Conservation (phyloP, 2,797 vertebrate species). For the Manis pentadactyla region DNA sequence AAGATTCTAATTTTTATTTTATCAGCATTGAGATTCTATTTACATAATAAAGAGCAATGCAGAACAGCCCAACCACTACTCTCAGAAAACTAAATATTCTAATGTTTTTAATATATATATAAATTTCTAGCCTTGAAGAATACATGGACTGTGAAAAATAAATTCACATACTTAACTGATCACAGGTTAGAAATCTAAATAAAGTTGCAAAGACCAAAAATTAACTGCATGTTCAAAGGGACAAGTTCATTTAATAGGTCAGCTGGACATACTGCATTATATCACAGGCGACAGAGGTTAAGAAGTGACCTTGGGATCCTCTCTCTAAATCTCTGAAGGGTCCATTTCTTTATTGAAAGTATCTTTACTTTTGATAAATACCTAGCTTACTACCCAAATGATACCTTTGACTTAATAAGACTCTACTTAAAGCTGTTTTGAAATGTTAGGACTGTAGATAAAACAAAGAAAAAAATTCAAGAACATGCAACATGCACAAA, state of each 20-base stretch:
- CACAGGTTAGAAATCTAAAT: slow-evolving; percentile 57
- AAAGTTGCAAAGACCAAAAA: slow-evolving; percentile 48
- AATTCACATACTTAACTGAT: slow-evolving; percentile 51
- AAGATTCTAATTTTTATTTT: slow-evolving; percentile 63
- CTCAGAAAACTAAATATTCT: slow-evolving; percentile 59
- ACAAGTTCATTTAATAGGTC: neutral
- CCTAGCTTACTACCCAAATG: slow-evolving; percentile 33
- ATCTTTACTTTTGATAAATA: slow-evolving; percentile 49
- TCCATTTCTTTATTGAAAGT: slow-evolving; percentile 50
- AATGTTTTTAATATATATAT: slow-evolving; percentile 57
- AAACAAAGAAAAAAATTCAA: slow-evolving; percentile 37
- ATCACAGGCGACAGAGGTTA: slow-evolving; percentile 38
- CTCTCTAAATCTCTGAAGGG: neutral
- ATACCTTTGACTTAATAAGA: neutral
- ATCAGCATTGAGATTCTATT: slow-evolving; percentile 59
- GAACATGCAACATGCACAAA: slow-evolving; percentile 28
- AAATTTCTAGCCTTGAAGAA: slow-evolving; percentile 62
- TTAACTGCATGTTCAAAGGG: slow-evolving; percentile 58
- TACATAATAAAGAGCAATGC: slow-evolving; percentile 37
- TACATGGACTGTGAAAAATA: slow-evolving; percentile 43
- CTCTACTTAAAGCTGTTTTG: slow-evolving; percentile 19
- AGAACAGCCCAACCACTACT: neutral
- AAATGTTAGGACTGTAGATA: slow-evolving; percentile 30
- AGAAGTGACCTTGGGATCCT: slow-evolving; percentile 54
- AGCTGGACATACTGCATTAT: neutral